Evolutionary conservation across 2,113 vertebrate genomes (phyloP).

Genomic region (Pongo pygmaeus): DNA sequence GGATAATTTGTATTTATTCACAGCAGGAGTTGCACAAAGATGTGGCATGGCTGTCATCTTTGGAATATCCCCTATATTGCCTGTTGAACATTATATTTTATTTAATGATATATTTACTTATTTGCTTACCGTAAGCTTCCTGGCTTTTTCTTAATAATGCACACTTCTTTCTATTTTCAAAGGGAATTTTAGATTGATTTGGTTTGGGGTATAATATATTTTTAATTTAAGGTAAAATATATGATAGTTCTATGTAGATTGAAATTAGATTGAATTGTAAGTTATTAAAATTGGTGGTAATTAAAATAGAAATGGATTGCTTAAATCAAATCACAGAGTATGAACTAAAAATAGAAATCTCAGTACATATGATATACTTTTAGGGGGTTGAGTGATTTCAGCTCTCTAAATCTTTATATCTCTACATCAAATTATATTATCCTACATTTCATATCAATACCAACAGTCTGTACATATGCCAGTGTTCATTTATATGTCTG

Average conservation of each 20-base stretch:
- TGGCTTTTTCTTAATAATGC: not conserved
- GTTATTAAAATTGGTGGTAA: not conserved
- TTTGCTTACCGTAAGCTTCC: not conserved
- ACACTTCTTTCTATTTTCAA: not conserved
- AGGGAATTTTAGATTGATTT: not conserved
- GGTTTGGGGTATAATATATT: not conserved
- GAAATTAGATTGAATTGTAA: not conserved
- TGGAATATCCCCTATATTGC: not conserved
- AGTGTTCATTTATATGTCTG: not conserved
- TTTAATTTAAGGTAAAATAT: not conserved
- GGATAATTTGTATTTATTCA: conserved; percentile 66
- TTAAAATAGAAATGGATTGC: not conserved
- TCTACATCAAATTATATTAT: not conserved
- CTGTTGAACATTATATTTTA: not conserved
- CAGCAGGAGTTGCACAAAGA: conserved; percentile 64
- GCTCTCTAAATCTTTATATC: not conserved
- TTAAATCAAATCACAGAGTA: not conserved
- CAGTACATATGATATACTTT: not conserved
- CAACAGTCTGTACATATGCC: not conserved
- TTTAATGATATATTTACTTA: not conserved
- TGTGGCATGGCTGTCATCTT: not conserved
- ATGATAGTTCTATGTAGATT: not conserved
- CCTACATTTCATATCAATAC: not conserved
- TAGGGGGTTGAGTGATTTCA: accelerated
- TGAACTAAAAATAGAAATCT: not conserved